Conservation (phyloP, 2,797 vertebrate species). For the Novumbra hubbsi region DNA sequence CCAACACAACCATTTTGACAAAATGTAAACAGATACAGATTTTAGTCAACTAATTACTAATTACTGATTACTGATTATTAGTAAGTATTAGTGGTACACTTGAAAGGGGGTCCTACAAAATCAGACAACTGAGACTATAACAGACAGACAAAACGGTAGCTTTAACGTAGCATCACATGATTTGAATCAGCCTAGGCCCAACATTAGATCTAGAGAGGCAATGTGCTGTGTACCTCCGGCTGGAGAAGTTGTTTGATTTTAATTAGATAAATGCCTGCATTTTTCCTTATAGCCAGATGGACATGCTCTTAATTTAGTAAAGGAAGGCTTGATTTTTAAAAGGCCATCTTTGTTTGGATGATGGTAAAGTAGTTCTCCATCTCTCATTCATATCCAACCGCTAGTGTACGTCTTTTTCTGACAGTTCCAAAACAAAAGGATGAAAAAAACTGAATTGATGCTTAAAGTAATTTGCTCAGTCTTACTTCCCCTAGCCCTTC, state of each 20-base stretch:
- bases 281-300: not conserved
- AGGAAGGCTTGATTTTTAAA: not conserved
- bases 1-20: not conserved
- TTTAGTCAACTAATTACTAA: too few relatives aligned
- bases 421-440: not conserved
- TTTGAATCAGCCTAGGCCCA: slow-evolving; percentile 35
- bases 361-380: not conserved
- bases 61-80: too few relatives aligned
- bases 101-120: too few relatives aligned
- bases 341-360: not conserved
- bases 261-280: not conserved
- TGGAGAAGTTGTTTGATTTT: not conserved
- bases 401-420: not conserved
- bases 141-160: not conserved
- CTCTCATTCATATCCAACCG: not conserved
- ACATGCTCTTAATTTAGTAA: not conserved
- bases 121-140: too few relatives aligned
- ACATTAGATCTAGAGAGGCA: not conserved
- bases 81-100: too few relatives aligned
- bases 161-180: slow-evolving; percentile 45
- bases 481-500: not conserved
- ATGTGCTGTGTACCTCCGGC: not conserved
- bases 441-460: not conserved
- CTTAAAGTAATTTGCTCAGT: not conserved
- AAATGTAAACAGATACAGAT: not conserved